A percentile compares a stretch with the other conserved stretches of the same genome.
phyloP scores from a whole-genome alignment of 2,113 vertebrate genomes.

The Bos indicus region DNA sequence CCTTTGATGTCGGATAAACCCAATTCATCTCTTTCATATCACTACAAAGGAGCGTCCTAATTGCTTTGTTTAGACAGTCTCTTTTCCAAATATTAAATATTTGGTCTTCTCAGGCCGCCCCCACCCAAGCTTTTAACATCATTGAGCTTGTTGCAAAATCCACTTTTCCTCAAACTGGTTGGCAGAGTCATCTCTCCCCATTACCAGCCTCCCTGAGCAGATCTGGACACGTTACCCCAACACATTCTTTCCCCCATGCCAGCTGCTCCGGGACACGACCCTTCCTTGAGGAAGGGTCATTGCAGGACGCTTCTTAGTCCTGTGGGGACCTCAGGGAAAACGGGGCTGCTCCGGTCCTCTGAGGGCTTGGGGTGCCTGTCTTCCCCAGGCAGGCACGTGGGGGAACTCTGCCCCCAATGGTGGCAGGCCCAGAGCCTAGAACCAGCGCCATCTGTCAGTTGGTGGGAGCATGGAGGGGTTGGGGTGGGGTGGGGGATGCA shows the following conservation, averaged over 20 bases:
- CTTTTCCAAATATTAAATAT: constrained; percentile 78
- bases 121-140: constrained; percentile 54
- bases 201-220: not conserved
- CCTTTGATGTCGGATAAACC: constrained; percentile 74
- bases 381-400: not conserved
- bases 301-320: not conserved
- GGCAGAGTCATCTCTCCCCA: constrained; percentile 8
- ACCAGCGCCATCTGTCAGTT: not conserved
- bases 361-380: not conserved
- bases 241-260: not conserved
- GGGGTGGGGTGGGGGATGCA: not conserved
- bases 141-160: constrained; percentile 69
- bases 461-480: not conserved
- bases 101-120: constrained; percentile 66
- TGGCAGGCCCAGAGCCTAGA: not conserved
- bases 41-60: constrained; percentile 78
- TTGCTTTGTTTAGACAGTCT: constrained; percentile 75
- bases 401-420: not conserved
- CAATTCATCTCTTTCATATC: constrained; percentile 73
- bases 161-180: constrained; percentile 34
- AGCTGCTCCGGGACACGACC: not conserved
- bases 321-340: not conserved
- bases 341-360: fast-evolving
- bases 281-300: not conserved
- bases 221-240: not conserved